Evolutionary conservation across 2,113 vertebrate genomes (phyloP).

Genomic region (Shinisaurus crocodilurus): DNA sequence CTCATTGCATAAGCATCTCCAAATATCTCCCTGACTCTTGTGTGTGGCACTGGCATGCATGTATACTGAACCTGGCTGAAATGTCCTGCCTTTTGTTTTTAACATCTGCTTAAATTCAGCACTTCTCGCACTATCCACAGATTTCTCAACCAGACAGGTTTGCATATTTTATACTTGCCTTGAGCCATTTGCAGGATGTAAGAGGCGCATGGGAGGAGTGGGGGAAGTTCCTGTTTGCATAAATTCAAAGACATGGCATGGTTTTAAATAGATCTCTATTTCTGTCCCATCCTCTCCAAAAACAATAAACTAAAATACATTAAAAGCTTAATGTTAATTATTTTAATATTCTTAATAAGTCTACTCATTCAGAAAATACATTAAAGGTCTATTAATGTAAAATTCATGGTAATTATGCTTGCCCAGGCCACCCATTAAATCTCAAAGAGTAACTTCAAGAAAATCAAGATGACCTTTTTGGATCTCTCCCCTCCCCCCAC

Average conservation of each 20-base stretch:
- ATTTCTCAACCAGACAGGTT: slow-evolving; percentile 10
- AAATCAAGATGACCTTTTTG: slow-evolving; percentile 4
- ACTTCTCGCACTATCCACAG: background rate
- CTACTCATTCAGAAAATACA: slow-evolving; percentile 12
- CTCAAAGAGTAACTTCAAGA: slow-evolving; percentile 24
- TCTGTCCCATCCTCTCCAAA: background rate
- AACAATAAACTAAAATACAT: slow-evolving; percentile 15
- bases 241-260: background rate
- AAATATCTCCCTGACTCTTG: background rate
- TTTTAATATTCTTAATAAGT: slow-evolving; percentile 42
- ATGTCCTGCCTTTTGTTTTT: slow-evolving; percentile 6
- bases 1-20: background rate
- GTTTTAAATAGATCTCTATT: slow-evolving; percentile 23
- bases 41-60: background rate
- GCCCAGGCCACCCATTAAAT: slow-evolving; percentile 51
- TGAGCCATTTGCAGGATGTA: background rate
- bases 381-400: slow-evolving; percentile 29
- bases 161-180: slow-evolving; percentile 30
- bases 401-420: slow-evolving; percentile 54
- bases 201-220: background rate
- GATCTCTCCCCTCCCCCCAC: too few species aligned
- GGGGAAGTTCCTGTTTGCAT: background rate
- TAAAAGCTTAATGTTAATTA: slow-evolving; percentile 48
- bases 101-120: background rate
- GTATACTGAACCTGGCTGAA: background rate